Evolutionary conservation across 1,140 invertebrate species (phyloP).

Genomic region (Pogonus chalceus): DNA sequence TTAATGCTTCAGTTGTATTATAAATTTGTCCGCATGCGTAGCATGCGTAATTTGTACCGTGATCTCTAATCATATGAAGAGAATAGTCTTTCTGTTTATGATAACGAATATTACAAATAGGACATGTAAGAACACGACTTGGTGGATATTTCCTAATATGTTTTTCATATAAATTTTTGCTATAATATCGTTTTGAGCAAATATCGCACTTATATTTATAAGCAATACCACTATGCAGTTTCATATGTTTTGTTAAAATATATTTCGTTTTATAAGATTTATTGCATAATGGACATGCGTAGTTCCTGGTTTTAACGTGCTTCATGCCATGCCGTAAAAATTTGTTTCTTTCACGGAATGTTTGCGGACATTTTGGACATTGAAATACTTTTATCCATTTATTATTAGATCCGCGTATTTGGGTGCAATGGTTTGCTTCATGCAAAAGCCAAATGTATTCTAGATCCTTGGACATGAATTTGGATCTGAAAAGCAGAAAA

Average conservation of each 20-base stretch:
- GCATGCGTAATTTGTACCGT: no score
- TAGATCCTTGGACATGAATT: constrained; percentile 46
- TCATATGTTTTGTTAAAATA: not conserved
- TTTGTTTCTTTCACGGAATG: not conserved
- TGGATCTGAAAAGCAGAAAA: no score
- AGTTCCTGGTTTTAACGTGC: not conserved
- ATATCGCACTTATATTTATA: no score
- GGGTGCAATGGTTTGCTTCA: constrained; percentile 53
- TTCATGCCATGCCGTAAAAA: not conserved
- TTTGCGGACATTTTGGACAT: not conserved
- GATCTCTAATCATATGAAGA: no score
- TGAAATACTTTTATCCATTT: constrained; percentile 34
- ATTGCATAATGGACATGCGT: not conserved
- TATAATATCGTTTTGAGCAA: no score
- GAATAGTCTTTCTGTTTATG: no score
- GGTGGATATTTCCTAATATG: no score
- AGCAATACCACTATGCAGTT: not conserved
- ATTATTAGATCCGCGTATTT: constrained; percentile 50
- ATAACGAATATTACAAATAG: no score
- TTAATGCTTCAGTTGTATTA: no score
- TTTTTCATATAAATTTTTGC: no score
- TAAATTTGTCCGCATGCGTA: no score
- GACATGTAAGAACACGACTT: no score
- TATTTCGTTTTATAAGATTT: not conserved
- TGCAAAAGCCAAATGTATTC: constrained; percentile 48